Percentiles rank a stretch among this genome's conserved stretches.
Conservation (phyloP, 2,797 vertebrate species). For the Crypturellus tataupa region DNA sequence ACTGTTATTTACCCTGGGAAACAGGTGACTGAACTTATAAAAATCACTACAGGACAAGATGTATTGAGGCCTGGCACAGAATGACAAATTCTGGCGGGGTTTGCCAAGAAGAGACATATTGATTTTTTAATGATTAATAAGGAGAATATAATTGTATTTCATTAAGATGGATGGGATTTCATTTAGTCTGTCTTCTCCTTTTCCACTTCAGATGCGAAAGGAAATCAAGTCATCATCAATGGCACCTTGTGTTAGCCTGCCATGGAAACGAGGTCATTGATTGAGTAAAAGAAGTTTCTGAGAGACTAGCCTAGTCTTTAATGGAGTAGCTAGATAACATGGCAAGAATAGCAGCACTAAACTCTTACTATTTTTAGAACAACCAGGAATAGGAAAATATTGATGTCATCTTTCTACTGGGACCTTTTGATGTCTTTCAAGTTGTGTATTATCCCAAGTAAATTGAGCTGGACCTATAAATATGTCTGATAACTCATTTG, state of each 20-base stretch:
- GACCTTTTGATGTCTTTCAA: background rate
- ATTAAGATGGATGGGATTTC: constrained; percentile 99
- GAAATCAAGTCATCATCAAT: constrained; percentile 95
- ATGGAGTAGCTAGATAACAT: constrained; percentile 72
- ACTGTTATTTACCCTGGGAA: constrained; percentile 87
- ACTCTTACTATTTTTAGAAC: constrained; percentile 8
- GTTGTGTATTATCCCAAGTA: background rate
- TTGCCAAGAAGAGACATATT: constrained; percentile 98
- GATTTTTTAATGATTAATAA: constrained; percentile 99
- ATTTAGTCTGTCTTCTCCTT: constrained; percentile 98
- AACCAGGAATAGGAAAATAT: background rate
- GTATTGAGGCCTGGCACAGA: constrained; percentile 90
- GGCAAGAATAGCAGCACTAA: constrained; percentile 20
- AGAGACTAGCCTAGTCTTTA: constrained; percentile 77
- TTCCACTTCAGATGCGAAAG: constrained; percentile 94
- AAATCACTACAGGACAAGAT: constrained; percentile 94
- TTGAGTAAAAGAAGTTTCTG: constrained; percentile 84
- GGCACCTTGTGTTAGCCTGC: constrained; percentile 91
- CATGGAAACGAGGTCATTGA: constrained; percentile 95
- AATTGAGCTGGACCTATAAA: background rate
- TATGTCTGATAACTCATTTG: background rate
- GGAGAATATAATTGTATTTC: constrained; percentile 99
- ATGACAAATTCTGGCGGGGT: constrained; percentile 97
- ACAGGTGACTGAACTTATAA: constrained; percentile 98
- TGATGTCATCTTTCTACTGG: background rate